A percentile compares a stretch with the other conserved stretches of the same genome.
phyloP scores from a whole-genome alignment of 2,888 invertebrate species.

The Plusia festucae region DNA sequence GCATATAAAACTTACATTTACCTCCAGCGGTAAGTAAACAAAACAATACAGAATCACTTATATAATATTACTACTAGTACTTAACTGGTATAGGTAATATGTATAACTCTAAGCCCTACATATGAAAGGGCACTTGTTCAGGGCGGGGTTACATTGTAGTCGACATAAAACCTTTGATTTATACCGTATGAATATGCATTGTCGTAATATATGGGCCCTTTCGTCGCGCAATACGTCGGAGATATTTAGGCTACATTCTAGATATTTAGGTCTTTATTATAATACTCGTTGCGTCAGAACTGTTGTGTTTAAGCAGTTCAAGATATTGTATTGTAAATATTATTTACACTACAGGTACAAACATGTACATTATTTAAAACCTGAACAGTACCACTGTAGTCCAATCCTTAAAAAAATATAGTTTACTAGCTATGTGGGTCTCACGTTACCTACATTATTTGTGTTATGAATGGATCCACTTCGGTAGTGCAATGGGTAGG shows the following conservation, averaged over 20 bases:
- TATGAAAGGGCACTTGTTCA: constrained; percentile 58
- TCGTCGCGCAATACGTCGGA: constrained; percentile 39
- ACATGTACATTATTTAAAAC: too few relatives aligned
- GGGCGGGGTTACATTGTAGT: constrained; percentile 54
- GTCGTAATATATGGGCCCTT: constrained; percentile 44
- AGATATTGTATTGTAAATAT: not conserved
- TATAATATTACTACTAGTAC: constrained; percentile 10
- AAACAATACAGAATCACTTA: not conserved
- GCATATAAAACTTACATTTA: too few relatives aligned
- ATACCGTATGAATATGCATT: constrained; percentile 57
- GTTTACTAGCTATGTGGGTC: too few relatives aligned
- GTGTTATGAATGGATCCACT: too few relatives aligned
- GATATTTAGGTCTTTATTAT: constrained; percentile 20
- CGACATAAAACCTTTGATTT: constrained; percentile 57
- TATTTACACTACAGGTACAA: not conserved
- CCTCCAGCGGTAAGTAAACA: too few relatives aligned
- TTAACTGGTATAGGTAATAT: too few relatives aligned
- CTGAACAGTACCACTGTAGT: too few relatives aligned
- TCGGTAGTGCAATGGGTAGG: too few relatives aligned
- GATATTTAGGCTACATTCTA: constrained; percentile 37
- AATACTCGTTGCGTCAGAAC: not conserved
- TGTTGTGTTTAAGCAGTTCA: not conserved
- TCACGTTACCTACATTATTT: too few relatives aligned
- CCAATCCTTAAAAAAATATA: too few relatives aligned
- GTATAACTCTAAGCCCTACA: constrained; percentile 32